Evolutionary conservation across 2,797 vertebrate genomes (phyloP), one percentile per base, ranked within the genome.

Genomic region (Columba guinea): DNA sequence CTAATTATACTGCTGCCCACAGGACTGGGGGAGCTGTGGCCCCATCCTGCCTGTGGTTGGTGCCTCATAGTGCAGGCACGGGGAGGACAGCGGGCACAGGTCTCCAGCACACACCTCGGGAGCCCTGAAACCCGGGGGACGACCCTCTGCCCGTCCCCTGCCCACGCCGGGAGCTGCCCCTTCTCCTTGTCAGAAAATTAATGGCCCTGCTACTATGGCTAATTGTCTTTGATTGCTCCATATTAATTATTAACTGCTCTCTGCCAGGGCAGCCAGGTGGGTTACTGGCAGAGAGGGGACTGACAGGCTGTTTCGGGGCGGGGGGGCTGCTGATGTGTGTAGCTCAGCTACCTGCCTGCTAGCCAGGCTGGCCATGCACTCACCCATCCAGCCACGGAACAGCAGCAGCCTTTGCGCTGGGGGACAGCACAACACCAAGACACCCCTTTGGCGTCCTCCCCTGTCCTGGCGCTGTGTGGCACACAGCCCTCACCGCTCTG

Each of bases 241-340:
- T 97, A 98, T 98, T 98, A 98, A 98, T 98, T 98, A 98, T 98
- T 98, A 98, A 98, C 95, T 97, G 97, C 97, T 97, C 96, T 97
- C 97, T 41, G 79, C 96, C 76, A 83, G 94, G 94, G 93, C 87
- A 32, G 96, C 96, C 65, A 39, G 95, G 94, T 23, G 5, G 92
- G 97, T 97, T 97, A 97, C 97, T 85, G 87, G 95, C 95, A 83
- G 94, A 67, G 71, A 73, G 2, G 32, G 65, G 48, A 65, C 39
- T 73, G n/a, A 23, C 64, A 95, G 95, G 79, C 82, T 69, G 5
- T 30, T 63, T 52, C 37, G 80, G n/a, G 37, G 78, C 41, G 77
- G n/a, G 37, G 78, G 39, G 18, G 10, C 34, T 58, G 37, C 23
- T 55, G 34, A 4, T 60, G 10, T 19, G 2, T 34, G 1, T 9